phyloP scores from a whole-genome alignment of 2,888 invertebrate species.

The Perithous albicinctus region DNA sequence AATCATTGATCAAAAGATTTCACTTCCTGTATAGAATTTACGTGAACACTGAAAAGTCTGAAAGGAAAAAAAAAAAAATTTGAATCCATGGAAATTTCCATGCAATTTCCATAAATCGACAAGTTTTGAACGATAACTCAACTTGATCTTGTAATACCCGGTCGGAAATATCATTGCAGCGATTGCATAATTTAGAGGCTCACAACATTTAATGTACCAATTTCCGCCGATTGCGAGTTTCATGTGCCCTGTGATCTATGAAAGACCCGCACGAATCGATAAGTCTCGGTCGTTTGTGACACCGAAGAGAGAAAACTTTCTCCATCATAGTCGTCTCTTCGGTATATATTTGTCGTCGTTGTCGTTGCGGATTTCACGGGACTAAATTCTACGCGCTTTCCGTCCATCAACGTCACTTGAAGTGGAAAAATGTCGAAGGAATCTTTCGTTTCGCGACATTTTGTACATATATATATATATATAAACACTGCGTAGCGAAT shows the following conservation, averaged over 20 bases:
- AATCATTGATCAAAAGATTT: too few relatives aligned
- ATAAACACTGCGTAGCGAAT: neutral
- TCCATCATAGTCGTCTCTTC: constrained; percentile 26
- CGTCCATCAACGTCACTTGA: constrained; percentile 16
- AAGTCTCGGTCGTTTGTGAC: constrained; percentile 8
- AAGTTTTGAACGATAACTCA: neutral
- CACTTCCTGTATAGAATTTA: too few relatives aligned
- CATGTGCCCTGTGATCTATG: constrained; percentile 12
- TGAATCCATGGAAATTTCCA: neutral
- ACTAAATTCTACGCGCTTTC: constrained; percentile 55
- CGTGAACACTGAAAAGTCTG: too few relatives aligned
- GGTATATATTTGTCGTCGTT: too few relatives aligned
- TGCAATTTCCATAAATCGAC: neutral
- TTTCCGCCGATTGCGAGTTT: constrained; percentile 11
- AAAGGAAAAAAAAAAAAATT: too few relatives aligned
- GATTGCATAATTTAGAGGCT: constrained; percentile 10
- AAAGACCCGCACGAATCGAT: constrained; percentile 28
- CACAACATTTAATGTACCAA: neutral
- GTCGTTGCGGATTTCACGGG: constrained; percentile 56
- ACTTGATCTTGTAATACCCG: neutral
- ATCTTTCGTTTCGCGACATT: constrained; percentile 7
- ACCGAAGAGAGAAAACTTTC: constrained; percentile 1
- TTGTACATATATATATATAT: constrained; percentile 6
- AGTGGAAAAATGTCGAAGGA: constrained; percentile 15
- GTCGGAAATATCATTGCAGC: neutral